phyloP scores from a whole-genome alignment of 2,113 vertebrate species.

The Mionectes macconnelli region DNA sequence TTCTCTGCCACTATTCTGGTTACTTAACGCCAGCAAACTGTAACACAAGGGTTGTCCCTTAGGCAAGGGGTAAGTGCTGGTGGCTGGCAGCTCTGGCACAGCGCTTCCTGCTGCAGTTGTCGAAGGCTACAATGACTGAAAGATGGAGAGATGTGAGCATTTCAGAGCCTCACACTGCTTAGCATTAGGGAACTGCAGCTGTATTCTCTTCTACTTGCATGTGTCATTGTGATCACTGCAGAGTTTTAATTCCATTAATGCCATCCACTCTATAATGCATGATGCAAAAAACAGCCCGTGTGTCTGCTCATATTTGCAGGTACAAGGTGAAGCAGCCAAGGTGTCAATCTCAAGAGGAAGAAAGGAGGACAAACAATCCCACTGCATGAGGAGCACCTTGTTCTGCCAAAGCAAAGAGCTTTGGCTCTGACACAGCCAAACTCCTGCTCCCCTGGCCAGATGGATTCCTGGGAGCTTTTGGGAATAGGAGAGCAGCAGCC shows the following conservation, averaged over 20 bases:
- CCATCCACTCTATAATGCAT: background rate
- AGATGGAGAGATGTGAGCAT: background rate
- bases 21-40: background rate
- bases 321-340: background rate
- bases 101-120: background rate
- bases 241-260: conserved; percentile 22
- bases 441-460: background rate
- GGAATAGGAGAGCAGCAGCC: background rate
- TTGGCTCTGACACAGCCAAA: background rate
- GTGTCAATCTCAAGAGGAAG: background rate
- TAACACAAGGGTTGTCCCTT: background rate
- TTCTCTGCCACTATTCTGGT: background rate
- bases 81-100: background rate
- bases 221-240: background rate
- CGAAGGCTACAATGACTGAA: background rate
- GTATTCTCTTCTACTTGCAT: background rate
- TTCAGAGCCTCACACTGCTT: background rate
- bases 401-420: background rate
- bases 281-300: background rate
- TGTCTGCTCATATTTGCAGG: background rate
- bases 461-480: background rate
- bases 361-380: background rate
- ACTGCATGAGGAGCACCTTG: background rate
- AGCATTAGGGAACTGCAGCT: background rate
- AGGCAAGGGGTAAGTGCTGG: background rate